phyloP scores from a whole-genome alignment of 2,113 vertebrate species.

The Cyphomyrus plagiostoma region DNA sequence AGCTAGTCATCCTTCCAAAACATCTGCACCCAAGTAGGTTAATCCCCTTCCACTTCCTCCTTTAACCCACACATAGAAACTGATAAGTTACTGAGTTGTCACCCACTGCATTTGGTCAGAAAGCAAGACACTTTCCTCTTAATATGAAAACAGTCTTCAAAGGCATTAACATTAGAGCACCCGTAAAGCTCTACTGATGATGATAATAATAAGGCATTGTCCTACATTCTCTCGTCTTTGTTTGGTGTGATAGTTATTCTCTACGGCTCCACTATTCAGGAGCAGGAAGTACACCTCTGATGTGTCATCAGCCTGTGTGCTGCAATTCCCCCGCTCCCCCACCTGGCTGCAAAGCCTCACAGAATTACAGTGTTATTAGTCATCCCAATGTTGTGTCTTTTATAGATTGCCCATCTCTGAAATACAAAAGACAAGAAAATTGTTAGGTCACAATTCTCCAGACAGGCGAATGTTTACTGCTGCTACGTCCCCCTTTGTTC shows the following conservation, averaged over 20 bases:
- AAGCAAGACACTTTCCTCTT: slow-evolving; percentile 61
- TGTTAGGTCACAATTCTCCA: not conserved
- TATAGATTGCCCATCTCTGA: not conserved
- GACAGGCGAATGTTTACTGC: not conserved
- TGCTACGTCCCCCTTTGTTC: not conserved
- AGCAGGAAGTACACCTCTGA: slow-evolving; percentile 55
- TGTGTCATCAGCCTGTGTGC: slow-evolving; percentile 56
- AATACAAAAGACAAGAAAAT: not conserved
- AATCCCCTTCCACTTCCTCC: slow-evolving; percentile 21
- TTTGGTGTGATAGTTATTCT: slow-evolving; percentile 68
- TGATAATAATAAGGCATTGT: slow-evolving; percentile 65
- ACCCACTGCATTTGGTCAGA: slow-evolving; percentile 47
- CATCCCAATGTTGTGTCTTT: slow-evolving; percentile 64
- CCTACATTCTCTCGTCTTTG: slow-evolving; percentile 66
- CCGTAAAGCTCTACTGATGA: slow-evolving; percentile 68
- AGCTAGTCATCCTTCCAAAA: not conserved
- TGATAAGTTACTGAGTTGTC: slow-evolving; percentile 61
- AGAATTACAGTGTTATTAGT: slow-evolving; percentile 67
- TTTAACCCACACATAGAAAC: slow-evolving; percentile 30
- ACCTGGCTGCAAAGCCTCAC: slow-evolving; percentile 50
- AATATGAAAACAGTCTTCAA: slow-evolving; percentile 67
- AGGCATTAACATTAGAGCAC: slow-evolving; percentile 59
- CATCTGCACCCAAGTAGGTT: not conserved
- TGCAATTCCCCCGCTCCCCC: slow-evolving; percentile 42
- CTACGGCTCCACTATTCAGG: slow-evolving; percentile 48